Percentiles rank a stretch among this genome's conserved stretches.
phyloP scores from a whole-genome alignment of 2,888 invertebrate genomes.

The Linnaemya tessellans region DNA sequence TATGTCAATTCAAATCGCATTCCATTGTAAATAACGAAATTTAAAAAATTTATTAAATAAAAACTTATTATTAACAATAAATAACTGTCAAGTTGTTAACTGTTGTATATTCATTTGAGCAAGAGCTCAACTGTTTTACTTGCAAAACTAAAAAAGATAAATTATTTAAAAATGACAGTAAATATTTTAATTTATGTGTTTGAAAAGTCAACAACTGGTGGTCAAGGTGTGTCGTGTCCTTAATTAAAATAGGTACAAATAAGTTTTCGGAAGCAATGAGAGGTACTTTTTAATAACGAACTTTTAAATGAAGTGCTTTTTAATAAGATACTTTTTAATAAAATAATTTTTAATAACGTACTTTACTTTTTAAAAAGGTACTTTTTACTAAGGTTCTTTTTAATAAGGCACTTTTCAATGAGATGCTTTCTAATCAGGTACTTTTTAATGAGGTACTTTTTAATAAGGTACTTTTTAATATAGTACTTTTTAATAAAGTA shows the following conservation, averaged over 20 bases:
- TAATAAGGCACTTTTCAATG: no score
- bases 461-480: no score
- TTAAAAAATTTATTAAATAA: background rate
- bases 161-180: conserved; percentile 4
- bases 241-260: background rate
- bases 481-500: no score
- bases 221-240: conserved; percentile 20
- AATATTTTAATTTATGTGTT: background rate
- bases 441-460: no score
- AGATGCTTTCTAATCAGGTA: no score
- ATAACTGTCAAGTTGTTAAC: background rate
- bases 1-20: background rate
- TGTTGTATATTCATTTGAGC: background rate
- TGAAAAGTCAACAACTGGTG: background rate
- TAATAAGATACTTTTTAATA: no score
- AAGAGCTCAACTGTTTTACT: background rate
- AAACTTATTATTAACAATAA: conserved; percentile 3
- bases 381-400: no score
- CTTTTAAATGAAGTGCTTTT: no score
- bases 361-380: no score
- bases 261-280: no score
- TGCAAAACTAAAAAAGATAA: background rate
- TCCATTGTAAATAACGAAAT: background rate
- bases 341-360: no score
- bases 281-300: no score